Conservation (phyloP, 2,888 invertebrate species). For the Acrobasis suavella region DNA sequence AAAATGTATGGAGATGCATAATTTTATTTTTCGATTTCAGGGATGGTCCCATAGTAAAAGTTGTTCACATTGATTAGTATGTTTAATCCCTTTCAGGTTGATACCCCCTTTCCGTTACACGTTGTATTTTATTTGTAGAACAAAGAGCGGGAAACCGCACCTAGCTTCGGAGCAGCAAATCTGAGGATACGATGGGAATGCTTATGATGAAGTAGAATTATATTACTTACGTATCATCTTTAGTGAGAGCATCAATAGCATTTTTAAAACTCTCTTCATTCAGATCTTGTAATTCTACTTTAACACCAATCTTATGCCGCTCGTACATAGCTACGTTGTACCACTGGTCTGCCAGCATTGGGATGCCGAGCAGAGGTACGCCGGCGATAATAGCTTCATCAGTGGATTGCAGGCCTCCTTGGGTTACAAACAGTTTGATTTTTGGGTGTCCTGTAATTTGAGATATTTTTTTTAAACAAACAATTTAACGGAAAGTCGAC, state of each 20-base stretch:
- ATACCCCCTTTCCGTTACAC: too few relatives aligned
- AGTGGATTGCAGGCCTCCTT: conserved; percentile 73
- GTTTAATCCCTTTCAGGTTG: too few relatives aligned
- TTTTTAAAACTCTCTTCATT: conserved; percentile 45
- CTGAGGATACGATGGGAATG: too few relatives aligned
- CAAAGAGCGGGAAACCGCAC: too few relatives aligned
- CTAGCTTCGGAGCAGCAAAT: too few relatives aligned
- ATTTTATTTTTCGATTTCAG: too few relatives aligned
- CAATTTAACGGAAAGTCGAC: too few relatives aligned
- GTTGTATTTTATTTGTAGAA: too few relatives aligned
- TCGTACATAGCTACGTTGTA: conserved; percentile 59
- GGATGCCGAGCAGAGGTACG: conserved; percentile 66
- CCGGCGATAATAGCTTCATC: conserved; percentile 68
- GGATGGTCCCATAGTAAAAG: too few relatives aligned
- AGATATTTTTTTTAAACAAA: too few relatives aligned
- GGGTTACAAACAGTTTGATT: conserved; percentile 71
- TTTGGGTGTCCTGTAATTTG: conserved; percentile 61
- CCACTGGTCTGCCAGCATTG: conserved; percentile 69
- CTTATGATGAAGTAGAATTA: neutral
- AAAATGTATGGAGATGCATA: too few relatives aligned
- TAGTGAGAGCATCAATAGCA: conserved; percentile 44
- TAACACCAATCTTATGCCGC: conserved; percentile 47
- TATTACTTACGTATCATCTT: conserved; percentile 45
- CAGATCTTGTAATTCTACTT: conserved; percentile 41
- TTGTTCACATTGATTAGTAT: too few relatives aligned